Conservation (phyloP, 2,888 invertebrate genomes). For the Harpagoxenus sublaevis region DNA sequence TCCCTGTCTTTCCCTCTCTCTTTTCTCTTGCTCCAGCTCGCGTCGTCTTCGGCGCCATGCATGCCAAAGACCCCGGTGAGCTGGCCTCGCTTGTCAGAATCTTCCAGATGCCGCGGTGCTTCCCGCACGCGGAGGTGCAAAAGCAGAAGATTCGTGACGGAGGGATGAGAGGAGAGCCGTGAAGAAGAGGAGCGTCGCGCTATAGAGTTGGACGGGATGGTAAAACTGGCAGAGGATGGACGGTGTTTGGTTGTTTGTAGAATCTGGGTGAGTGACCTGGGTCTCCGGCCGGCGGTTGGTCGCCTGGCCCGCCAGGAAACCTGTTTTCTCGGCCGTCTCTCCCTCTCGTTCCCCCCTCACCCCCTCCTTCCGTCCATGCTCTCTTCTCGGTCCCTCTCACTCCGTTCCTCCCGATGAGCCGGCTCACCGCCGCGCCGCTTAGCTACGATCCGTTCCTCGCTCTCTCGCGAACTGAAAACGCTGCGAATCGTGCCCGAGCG, state of each 20-base stretch:
- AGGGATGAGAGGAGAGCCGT: not conserved
- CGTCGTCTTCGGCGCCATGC: slow-evolving; percentile 55
- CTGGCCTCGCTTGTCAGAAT: slow-evolving; percentile 64
- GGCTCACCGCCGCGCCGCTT: slow-evolving; percentile 46
- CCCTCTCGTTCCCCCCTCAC: slow-evolving; percentile 39
- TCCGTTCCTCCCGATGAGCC: slow-evolving; percentile 51
- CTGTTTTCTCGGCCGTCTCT: slow-evolving; percentile 81
- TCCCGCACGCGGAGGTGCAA: slow-evolving; percentile 53
- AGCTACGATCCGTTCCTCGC: slow-evolving; percentile 54
- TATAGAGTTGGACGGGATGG: slow-evolving; percentile 41
- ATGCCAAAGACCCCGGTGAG: slow-evolving; percentile 44
- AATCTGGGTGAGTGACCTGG: slow-evolving; percentile 85
- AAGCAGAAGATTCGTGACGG: not conserved
- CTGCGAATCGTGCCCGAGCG: slow-evolving; percentile 37
- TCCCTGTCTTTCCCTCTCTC: slow-evolving; percentile 1
- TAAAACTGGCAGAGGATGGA: slow-evolving; percentile 62
- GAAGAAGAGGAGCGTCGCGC: slow-evolving; percentile 45
- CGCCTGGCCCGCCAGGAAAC: slow-evolving; percentile 79
- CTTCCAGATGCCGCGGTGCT: slow-evolving; percentile 44
- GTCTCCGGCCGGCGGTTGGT: slow-evolving; percentile 73
- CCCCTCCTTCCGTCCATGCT: slow-evolving; percentile 54
- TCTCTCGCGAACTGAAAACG: slow-evolving; percentile 57
- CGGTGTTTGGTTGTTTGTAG: slow-evolving; percentile 82
- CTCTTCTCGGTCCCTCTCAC: slow-evolving; percentile 53
- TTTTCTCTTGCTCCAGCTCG: not conserved